Conservation (phyloP, 2,797 vertebrate genomes). For the Naso thynnoides region DNA sequence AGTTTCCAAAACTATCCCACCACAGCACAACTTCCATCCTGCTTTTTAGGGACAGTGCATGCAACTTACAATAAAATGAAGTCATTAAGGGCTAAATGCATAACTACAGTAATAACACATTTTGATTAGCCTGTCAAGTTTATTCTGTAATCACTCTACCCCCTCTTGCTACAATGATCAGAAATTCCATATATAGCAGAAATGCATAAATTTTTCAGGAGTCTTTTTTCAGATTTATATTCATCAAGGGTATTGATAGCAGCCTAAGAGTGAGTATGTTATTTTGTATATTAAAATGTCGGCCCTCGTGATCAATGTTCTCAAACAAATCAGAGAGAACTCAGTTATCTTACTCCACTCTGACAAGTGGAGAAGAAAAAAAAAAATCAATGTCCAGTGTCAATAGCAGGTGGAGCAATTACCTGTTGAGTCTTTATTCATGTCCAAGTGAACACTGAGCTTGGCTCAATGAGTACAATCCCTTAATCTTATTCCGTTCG, state of each 20-base stretch:
- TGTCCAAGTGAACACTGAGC: conserved; percentile 93
- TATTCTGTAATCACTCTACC: conserved; percentile 58
- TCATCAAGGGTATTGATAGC: conserved; percentile 22
- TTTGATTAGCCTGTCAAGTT: conserved; percentile 61
- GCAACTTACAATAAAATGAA: conserved; percentile 27
- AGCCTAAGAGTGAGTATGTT: conserved; percentile 8
- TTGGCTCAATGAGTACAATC: conserved; percentile 98
- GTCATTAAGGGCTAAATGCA: conserved; percentile 41
- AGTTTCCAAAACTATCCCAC: conserved; percentile 8
- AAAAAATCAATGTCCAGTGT: conserved; percentile 93
- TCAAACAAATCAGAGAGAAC: conserved; percentile 77
- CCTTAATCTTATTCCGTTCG: conserved; percentile 97
- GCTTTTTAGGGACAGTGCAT: neutral
- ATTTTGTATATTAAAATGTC: conserved; percentile 17
- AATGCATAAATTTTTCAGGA: conserved; percentile 9
- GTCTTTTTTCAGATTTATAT: conserved; percentile 26
- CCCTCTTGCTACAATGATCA: conserved; percentile 35
- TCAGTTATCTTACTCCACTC: conserved; percentile 88
- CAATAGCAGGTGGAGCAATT: conserved; percentile 97
- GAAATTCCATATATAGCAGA: conserved; percentile 34
- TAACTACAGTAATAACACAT: conserved; percentile 48
- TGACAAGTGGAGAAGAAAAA: conserved; percentile 81
- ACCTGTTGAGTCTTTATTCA: conserved; percentile 95
- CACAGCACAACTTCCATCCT: neutral
- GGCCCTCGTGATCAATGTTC: conserved; percentile 28